phyloP scores from a whole-genome alignment of 2,113 vertebrate genomes.

The Grus americana region DNA sequence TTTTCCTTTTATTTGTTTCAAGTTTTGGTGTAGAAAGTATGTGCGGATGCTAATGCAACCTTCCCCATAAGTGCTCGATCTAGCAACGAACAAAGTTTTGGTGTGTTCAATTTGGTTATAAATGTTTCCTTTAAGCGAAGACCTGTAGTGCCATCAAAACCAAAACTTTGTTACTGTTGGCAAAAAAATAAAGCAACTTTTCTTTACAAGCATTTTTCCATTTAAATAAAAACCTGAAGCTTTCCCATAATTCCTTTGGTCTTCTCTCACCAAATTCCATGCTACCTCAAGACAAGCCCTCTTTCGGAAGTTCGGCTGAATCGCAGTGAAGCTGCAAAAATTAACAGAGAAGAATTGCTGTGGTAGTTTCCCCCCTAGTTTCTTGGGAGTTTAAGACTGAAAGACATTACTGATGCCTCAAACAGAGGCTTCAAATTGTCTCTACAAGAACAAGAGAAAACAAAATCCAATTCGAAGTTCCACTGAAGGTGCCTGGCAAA shows the following conservation, averaged over 20 bases:
- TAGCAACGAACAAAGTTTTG: conserved; percentile 70
- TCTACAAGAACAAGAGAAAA: conserved; percentile 58
- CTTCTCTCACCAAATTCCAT: conserved; percentile 70
- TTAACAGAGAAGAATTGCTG: conserved; percentile 65
- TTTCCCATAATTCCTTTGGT: conserved; percentile 80
- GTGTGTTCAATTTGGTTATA: conserved; percentile 69
- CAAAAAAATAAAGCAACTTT: conserved; percentile 75
- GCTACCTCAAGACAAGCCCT: conserved; percentile 68
- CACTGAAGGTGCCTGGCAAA: conserved; percentile 74
- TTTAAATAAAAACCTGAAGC: conserved; percentile 72
- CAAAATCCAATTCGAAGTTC: conserved; percentile 64
- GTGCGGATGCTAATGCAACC: conserved; percentile 62
- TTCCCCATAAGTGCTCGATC: conserved; percentile 58
- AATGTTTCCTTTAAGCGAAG: conserved; percentile 61
- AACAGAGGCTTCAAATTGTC: conserved; percentile 38
- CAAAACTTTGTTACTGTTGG: conserved; percentile 66
- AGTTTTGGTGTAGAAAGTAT: conserved; percentile 78
- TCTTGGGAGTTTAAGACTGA: conserved; percentile 63
- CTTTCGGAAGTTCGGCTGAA: conserved; percentile 64
- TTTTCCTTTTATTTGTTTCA: conserved; percentile 75
- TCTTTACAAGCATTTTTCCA: conserved; percentile 61
- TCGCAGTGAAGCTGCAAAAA: conserved; percentile 65
- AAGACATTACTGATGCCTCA: conserved; percentile 61
- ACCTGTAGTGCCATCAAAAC: conserved; percentile 53
- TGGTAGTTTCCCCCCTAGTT: conserved; percentile 35